A percentile compares a stretch with the other conserved stretches of the same genome.
phyloP scores from a whole-genome alignment of 2,113 vertebrate species.

The Tautogolabrus adspersus region DNA sequence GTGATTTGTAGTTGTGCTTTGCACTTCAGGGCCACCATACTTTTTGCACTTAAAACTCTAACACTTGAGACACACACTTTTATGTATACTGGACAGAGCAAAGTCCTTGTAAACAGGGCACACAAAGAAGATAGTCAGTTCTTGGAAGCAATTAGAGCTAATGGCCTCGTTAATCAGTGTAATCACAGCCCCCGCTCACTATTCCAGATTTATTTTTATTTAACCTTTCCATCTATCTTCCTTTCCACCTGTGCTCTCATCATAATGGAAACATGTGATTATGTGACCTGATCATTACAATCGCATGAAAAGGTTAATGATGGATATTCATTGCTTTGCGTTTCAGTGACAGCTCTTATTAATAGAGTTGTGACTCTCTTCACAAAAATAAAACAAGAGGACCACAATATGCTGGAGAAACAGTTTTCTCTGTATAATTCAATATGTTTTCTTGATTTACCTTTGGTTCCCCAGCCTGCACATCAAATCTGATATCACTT shows the following conservation, averaged over 20 bases:
- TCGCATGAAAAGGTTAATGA: constrained; percentile 67
- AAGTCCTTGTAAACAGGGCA: constrained; percentile 18
- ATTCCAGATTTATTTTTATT: constrained; percentile 73
- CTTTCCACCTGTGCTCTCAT: constrained; percentile 57
- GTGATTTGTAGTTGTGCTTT: no score
- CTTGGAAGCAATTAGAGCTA: constrained; percentile 73
- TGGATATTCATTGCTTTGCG: constrained; percentile 7
- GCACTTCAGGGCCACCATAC: no score
- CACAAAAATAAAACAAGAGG: not conserved
- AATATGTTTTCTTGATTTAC: not conserved
- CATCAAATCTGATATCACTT: not conserved
- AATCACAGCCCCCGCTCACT: constrained; percentile 63
- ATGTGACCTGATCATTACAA: constrained; percentile 61
- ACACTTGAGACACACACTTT: not conserved
- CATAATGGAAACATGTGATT: constrained; percentile 64
- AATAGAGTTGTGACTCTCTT: not conserved
- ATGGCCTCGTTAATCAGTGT: constrained; percentile 76
- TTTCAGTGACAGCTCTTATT: not conserved
- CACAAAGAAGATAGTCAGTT: constrained; percentile 36
- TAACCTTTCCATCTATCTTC: constrained; percentile 68
- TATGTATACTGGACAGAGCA: constrained; percentile 5
- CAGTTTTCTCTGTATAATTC: not conserved
- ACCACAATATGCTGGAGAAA: not conserved
- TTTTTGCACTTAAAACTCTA: not conserved
- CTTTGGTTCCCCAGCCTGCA: not conserved